phyloP scores from a whole-genome alignment of 1,140 invertebrate genomes.

The Holcopasites calliopsidis region DNA sequence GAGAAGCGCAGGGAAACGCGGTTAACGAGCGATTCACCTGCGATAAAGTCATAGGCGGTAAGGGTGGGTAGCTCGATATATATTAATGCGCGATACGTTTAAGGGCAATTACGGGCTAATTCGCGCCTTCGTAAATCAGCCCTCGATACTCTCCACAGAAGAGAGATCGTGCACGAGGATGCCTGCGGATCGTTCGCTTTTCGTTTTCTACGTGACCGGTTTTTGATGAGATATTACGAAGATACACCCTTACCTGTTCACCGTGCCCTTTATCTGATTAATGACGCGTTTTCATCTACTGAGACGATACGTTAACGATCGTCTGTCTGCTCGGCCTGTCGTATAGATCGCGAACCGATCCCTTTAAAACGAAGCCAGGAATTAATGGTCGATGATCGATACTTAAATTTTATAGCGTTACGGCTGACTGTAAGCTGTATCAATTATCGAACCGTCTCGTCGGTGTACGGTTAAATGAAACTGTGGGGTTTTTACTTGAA shows the following conservation, averaged over 20 bases:
- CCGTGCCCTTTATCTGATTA: slow-evolving; percentile 45
- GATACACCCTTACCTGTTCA: slow-evolving; percentile 16
- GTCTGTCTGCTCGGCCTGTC: background rate
- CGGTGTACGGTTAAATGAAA: background rate
- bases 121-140: slow-evolving; percentile 42
- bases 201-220: slow-evolving; percentile 7
- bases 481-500: background rate
- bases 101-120: slow-evolving; percentile 37
- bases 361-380: background rate
- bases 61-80: slow-evolving; percentile 25
- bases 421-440: background rate
- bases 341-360: background rate
- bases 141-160: too few species aligned
- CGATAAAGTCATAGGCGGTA: slow-evolving; percentile 25
- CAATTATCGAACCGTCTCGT: background rate
- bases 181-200: background rate
- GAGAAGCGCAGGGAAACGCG: background rate
- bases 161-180: background rate
- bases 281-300: slow-evolving; percentile 39
- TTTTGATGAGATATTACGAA: slow-evolving; percentile 29
- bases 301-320: slow-evolving; percentile 17
- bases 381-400: background rate
- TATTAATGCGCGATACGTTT: slow-evolving; percentile 40
- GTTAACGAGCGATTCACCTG: slow-evolving; percentile 36
- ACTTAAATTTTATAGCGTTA: slow-evolving; percentile 10